Evolutionary conservation across 2,888 invertebrate species (phyloP).

Genomic region (Gerris lacustris): DNA sequence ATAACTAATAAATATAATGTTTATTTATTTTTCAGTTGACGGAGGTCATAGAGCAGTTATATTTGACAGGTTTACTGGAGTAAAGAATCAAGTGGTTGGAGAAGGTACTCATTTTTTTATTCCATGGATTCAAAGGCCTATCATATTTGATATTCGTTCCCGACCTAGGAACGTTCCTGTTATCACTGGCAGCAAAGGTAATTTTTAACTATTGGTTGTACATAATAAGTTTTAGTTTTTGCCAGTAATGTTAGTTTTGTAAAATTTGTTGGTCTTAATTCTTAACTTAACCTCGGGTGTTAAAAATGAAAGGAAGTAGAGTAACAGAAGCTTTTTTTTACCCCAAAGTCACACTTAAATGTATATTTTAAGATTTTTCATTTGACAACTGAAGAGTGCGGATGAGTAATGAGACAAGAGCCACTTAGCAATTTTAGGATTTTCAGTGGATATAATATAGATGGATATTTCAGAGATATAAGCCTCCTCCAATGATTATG

Average conservation of each 20-base stretch:
- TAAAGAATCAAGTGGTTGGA: conserved; percentile 81
- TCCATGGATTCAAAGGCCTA: conserved; percentile 98
- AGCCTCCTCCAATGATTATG: too few relatives aligned
- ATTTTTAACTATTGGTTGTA: conserved; percentile 8
- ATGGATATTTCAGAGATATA: too few relatives aligned
- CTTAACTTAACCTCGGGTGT: neutral
- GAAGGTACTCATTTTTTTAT: conserved; percentile 98
- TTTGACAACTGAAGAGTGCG: too few relatives aligned
- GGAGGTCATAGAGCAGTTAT: conserved; percentile 99
- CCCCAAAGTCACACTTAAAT: too few relatives aligned
- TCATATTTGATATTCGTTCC: conserved; percentile 93
- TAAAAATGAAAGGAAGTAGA: neutral
- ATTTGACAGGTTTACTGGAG: conserved; percentile 93
- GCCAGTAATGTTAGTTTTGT: neutral
- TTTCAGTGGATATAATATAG: too few relatives aligned
- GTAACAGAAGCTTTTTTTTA: too few relatives aligned
- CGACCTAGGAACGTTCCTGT: conserved; percentile 94
- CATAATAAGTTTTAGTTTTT: neutral
- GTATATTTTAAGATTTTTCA: too few relatives aligned
- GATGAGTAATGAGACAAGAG: too few relatives aligned
- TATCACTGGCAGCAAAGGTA: conserved; percentile 93
- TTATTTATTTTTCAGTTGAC: conserved; percentile 66
- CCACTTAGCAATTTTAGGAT: too few relatives aligned
- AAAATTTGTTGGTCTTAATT: neutral
- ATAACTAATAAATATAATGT: too few relatives aligned